Evolutionary conservation across 2,888 invertebrate species (phyloP).

Genomic region (Lydus trimaculatus): DNA sequence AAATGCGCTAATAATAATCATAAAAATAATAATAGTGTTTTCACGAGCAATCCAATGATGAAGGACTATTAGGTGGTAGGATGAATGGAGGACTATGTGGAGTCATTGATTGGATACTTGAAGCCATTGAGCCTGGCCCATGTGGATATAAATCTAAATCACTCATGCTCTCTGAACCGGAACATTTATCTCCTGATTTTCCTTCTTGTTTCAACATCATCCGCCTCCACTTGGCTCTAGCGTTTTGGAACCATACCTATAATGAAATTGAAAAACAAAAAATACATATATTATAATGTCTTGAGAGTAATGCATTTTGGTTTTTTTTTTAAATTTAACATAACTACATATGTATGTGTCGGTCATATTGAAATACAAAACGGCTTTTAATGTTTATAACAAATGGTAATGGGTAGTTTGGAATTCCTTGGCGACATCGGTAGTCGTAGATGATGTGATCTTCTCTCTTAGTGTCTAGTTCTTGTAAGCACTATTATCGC

Average conservation of each 20-base stretch:
- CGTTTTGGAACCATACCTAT: constrained; percentile 97
- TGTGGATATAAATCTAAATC: constrained; percentile 69
- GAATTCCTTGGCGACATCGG: constrained; percentile 56
- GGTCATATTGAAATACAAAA: constrained; percentile 43
- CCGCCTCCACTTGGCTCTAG: constrained; percentile 91
- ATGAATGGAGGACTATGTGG: constrained; percentile 77
- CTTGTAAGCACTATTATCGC: constrained; percentile 61
- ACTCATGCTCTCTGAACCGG: constrained; percentile 67
- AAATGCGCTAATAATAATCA: too few relatives aligned
- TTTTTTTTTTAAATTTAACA: not conserved
- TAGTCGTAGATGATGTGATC: constrained; percentile 27
- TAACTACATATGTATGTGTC: constrained; percentile 24
- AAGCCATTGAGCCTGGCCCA: constrained; percentile 67
- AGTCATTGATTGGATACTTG: constrained; percentile 70
- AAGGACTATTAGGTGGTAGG: constrained; percentile 73
- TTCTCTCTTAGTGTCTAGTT: constrained; percentile 49
- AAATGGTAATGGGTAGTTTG: constrained; percentile 61
- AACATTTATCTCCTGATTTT: constrained; percentile 74
- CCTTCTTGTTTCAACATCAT: constrained; percentile 85
- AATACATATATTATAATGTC: not conserved
- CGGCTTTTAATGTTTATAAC: constrained; percentile 48
- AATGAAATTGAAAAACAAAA: constrained; percentile 57
- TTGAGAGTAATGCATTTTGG: not conserved
- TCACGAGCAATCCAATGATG: constrained; percentile 79
- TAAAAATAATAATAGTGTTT: constrained; percentile 1